These are phyloP conservation scores for Euura saliciscinereae DNA, from an alignment of 1,140 invertebrate species.

Conservation along the genomic window DNA sequence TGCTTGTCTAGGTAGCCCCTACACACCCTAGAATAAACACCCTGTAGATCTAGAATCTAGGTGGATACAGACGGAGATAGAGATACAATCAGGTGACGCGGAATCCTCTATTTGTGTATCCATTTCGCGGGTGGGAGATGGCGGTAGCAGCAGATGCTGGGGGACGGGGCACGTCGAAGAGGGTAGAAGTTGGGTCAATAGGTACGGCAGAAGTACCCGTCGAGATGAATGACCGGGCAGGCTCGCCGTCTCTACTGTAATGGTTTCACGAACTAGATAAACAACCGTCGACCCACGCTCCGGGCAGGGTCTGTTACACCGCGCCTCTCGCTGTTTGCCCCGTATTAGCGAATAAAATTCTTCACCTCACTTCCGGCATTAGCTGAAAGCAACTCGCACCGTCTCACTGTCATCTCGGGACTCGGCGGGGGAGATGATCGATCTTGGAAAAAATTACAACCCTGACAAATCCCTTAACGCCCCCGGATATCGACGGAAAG, in stretches of 20 bases:
- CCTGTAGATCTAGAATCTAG: background rate
- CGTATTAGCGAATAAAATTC: background rate
- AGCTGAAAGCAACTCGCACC: too few relatives aligned
- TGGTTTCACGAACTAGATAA: background rate
- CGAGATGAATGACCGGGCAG: background rate
- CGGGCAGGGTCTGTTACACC: conserved; percentile 3
- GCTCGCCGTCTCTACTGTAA: background rate
- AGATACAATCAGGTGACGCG: conserved; percentile 5
- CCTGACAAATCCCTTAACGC: too few relatives aligned
- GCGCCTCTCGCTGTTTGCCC: background rate
- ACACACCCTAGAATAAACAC: too few relatives aligned
- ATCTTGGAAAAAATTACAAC: too few relatives aligned
- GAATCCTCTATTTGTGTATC: background rate
- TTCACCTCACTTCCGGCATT: too few relatives aligned
- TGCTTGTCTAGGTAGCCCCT: too few relatives aligned
- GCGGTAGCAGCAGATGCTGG: background rate
- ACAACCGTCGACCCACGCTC: background rate
- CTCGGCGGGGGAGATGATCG: too few relatives aligned
- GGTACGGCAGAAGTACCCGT: background rate
- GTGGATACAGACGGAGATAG: conserved; percentile 8
- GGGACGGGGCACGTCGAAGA: background rate
- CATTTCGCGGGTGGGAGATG: background rate
- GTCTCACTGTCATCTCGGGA: too few relatives aligned
- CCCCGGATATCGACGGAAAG: too few relatives aligned
- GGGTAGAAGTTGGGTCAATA: background rate